Conservation (phyloP, 2,888 invertebrate species). For the Coronaproctus castanopsis region DNA sequence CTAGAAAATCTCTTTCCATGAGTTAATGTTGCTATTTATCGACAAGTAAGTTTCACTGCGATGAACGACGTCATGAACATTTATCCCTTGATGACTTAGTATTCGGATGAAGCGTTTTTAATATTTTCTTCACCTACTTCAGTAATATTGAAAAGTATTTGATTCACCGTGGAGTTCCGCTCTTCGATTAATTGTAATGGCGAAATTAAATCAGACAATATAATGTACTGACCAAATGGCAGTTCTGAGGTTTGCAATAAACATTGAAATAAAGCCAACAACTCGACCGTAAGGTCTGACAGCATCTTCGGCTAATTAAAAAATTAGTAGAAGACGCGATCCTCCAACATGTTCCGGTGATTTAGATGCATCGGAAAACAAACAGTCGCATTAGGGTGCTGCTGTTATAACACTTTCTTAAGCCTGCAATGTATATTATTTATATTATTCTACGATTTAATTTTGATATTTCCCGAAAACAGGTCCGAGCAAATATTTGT, state of each 20-base stretch:
- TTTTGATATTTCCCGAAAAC: background rate
- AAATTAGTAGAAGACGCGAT: background rate
- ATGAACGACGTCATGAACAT: background rate
- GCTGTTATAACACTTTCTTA: background rate
- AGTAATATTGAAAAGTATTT: background rate
- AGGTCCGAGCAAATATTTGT: background rate
- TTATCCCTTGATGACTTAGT: background rate
- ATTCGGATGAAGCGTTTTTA: too few relatives aligned
- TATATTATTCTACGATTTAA: background rate
- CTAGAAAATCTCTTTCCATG: background rate
- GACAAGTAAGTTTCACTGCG: background rate
- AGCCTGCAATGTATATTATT: background rate
- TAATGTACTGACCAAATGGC: background rate
- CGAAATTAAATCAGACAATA: background rate
- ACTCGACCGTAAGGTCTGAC: background rate
- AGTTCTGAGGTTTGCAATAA: background rate
- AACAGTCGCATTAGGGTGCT: background rate
- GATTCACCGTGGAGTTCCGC: background rate
- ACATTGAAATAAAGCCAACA: background rate
- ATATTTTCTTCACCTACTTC: background rate
- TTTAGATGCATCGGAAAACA: background rate
- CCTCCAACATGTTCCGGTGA: background rate
- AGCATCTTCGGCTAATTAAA: background rate
- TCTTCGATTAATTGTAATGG: background rate
- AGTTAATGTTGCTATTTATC: background rate